These are phyloP conservation scores for Trilocha varians DNA, from an alignment of 2,888 invertebrate species.

Conservation along the genomic window DNA sequence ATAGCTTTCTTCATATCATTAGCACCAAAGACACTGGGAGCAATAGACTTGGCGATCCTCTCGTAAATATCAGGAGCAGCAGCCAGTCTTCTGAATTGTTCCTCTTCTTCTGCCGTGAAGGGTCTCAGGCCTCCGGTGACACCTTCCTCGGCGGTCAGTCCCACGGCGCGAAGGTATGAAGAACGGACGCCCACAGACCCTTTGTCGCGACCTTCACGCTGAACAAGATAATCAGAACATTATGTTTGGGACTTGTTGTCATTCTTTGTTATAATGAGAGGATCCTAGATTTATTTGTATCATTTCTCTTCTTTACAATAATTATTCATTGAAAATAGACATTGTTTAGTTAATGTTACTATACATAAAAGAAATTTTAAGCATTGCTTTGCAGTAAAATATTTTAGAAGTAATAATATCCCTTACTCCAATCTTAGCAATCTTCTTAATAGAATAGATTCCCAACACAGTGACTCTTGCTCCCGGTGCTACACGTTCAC, in stretches of 20 bases:
- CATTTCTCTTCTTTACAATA: too few relatives aligned
- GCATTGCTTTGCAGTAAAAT: too few relatives aligned
- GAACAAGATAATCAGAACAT: too few relatives aligned
- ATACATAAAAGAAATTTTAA: too few relatives aligned
- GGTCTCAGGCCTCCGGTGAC: constrained; percentile 78
- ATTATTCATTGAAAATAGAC: too few relatives aligned
- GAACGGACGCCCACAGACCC: constrained; percentile 91
- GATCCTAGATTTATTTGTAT: too few relatives aligned
- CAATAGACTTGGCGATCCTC: constrained; percentile 89
- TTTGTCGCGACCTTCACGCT: constrained; percentile 82
- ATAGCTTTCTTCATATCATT: constrained; percentile 97
- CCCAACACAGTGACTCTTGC: constrained; percentile 95
- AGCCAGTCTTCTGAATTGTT: constrained; percentile 87
- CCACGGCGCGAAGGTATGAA: constrained; percentile 95
- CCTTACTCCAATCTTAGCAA: constrained; percentile 76
- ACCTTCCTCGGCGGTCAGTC: constrained; percentile 89
- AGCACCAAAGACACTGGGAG: constrained; percentile 97
- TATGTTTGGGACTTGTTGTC: too few relatives aligned
- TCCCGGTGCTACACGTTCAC: constrained; percentile 96
- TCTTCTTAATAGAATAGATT: constrained; percentile 96
- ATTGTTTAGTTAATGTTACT: too few relatives aligned
- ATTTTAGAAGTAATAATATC: too few relatives aligned
- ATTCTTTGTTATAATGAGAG: too few relatives aligned
- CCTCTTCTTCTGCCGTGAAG: constrained; percentile 68
- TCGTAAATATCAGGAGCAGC: constrained; percentile 91